phyloP scores from a whole-genome alignment of 2,888 invertebrate species.

The Hypomecis atomaria region DNA sequence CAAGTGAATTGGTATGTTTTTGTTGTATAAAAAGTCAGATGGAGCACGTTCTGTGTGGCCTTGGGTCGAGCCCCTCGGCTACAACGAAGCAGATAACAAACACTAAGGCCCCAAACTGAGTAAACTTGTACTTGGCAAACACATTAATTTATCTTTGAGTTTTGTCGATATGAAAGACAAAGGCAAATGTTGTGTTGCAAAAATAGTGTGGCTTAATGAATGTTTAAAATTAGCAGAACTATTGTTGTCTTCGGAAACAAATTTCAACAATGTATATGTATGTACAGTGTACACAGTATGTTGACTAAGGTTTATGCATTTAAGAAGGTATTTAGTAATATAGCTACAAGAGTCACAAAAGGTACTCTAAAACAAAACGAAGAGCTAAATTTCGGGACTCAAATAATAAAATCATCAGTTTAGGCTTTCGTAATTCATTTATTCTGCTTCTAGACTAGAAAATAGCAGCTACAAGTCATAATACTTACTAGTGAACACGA shows the following conservation, averaged over 20 bases:
- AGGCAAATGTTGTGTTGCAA: conserved; percentile 28
- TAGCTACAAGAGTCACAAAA: no score
- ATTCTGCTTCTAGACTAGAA: no score
- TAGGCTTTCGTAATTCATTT: no score
- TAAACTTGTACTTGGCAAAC: conserved; percentile 24
- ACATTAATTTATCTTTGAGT: conserved; percentile 19
- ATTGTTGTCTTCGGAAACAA: not conserved
- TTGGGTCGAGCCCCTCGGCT: conserved; percentile 38
- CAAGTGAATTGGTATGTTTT: conserved; percentile 33
- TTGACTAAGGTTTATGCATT: no score
- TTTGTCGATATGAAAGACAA: conserved; percentile 29
- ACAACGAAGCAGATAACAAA: conserved; percentile 32
- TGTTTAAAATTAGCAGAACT: not conserved
- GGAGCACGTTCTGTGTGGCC: conserved; percentile 34
- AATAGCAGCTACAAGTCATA: no score
- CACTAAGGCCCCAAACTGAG: conserved; percentile 28
- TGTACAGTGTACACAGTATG: no score
- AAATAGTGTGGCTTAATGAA: conserved; percentile 14
- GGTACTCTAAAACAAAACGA: no score
- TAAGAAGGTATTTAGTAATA: no score
- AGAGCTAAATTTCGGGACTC: no score
- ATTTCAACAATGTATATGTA: no score
- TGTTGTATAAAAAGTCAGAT: conserved; percentile 31
- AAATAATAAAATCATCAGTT: no score
- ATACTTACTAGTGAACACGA: no score